Evolutionary conservation across 2,888 invertebrate genomes (phyloP).

Genomic region (Tenthredo scrophulariae): DNA sequence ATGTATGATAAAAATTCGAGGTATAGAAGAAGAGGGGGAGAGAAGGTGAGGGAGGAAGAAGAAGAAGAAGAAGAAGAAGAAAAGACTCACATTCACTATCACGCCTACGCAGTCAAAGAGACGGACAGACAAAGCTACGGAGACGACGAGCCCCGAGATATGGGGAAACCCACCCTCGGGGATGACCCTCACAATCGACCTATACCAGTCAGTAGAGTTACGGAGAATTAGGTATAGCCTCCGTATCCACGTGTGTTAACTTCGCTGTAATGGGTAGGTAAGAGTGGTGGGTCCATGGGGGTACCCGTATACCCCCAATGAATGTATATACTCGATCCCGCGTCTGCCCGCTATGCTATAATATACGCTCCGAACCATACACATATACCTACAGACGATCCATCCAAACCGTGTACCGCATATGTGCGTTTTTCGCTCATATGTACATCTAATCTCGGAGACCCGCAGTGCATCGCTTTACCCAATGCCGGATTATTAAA

Average conservation of each 20-base stretch:
- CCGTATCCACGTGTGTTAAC: neutral
- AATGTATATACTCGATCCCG: neutral
- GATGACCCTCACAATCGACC: conserved; percentile 17
- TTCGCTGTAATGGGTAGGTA: conserved; percentile 58
- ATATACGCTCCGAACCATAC: neutral
- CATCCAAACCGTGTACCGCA: conserved; percentile 16
- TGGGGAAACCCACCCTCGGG: neutral
- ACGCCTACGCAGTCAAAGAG: neutral
- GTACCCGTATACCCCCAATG: conserved; percentile 71
- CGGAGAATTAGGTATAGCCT: neutral
- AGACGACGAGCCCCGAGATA: neutral
- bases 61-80: neutral
- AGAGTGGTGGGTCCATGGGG: conserved; percentile 66
- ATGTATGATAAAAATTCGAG: neutral
- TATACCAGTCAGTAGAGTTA: neutral
- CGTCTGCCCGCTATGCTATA: neutral
- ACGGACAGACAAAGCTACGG: neutral
- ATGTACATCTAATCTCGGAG: conserved; percentile 40
- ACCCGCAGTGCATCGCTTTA: conserved; percentile 47
- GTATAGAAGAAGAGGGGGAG: neutral
- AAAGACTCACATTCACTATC: neutral
- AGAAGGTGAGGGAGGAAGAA: too few species aligned
- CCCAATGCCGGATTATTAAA: neutral
- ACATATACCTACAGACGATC: neutral
- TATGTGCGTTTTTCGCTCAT: conserved; percentile 4